phyloP scores from a whole-genome alignment of 2,888 invertebrate species.

The Chloroclysta siterata region DNA sequence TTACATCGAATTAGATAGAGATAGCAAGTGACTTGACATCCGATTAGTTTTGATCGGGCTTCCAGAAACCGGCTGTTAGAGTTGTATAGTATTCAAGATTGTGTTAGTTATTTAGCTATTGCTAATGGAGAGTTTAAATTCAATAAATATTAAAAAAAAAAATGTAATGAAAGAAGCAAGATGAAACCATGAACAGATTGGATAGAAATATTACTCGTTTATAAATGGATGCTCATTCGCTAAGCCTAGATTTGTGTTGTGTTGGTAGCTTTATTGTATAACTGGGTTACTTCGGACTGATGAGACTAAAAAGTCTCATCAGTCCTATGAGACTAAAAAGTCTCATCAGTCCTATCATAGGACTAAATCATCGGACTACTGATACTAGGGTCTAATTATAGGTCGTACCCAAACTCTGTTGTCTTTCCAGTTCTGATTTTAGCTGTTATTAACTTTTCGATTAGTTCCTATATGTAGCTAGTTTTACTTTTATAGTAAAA shows the following conservation, averaged over 20 bases:
- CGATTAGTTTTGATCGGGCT: no score
- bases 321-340: no score
- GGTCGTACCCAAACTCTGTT: constrained; percentile 10
- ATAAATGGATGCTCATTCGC: constrained; percentile 4
- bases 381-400: no score
- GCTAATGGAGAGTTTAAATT: background rate
- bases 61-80: no score
- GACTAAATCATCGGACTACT: no score
- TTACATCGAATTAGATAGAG: no score
- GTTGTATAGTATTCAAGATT: constrained; percentile 3
- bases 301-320: no score
- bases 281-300: background rate
- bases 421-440: constrained; percentile 8
- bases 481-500: background rate
- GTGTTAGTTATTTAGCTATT: background rate
- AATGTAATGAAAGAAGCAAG: no score
- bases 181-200: background rate
- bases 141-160: background rate
- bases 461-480: background rate
- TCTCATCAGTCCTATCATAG: no score
- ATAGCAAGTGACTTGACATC: no score
- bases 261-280: constrained; percentile 9
- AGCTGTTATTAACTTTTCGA: background rate
- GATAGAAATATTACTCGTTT: background rate
- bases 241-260: constrained; percentile 11